Percentiles rank a stretch among this genome's conserved stretches.
phyloP scores from a whole-genome alignment of 2,113 vertebrate species.

The Hyla sarda region DNA sequence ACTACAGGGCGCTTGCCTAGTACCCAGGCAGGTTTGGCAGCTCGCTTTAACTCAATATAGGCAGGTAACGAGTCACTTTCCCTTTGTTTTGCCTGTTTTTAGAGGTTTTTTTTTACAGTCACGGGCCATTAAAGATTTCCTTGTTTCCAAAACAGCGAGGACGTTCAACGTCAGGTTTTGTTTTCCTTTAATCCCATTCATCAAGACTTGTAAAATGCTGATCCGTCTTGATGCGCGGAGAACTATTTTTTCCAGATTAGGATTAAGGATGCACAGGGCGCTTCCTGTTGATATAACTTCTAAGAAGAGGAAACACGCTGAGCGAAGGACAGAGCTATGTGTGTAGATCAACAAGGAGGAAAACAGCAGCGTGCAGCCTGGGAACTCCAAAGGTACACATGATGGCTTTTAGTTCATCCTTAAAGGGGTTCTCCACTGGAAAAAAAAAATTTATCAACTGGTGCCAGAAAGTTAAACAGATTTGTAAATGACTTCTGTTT shows the following conservation, averaged over 20 bases:
- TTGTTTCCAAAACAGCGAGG: constrained; percentile 27
- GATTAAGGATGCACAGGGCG: constrained; percentile 31
- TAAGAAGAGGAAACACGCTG: constrained; percentile 3
- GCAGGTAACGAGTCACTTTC: neutral
- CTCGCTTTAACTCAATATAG: neutral
- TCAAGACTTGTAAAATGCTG: constrained; percentile 5
- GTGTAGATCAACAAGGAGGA: constrained; percentile 2
- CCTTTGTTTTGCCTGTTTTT: constrained; percentile 17
- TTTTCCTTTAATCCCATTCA: constrained; percentile 21
- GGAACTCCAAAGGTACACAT: neutral
- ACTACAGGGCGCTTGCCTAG: no score
- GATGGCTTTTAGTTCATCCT: no score
- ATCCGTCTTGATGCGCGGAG: neutral
- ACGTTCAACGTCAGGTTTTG: neutral
- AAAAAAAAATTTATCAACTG: no score
- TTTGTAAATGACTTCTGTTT: no score
- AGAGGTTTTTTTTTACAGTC: neutral
- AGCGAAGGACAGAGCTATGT: neutral
- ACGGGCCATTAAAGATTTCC: constrained; percentile 28
- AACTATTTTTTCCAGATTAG: constrained; percentile 5
- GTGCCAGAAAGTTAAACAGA: no score
- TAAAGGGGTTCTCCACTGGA: no score
- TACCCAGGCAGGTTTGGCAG: neutral
- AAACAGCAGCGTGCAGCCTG: neutral
- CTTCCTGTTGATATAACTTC: constrained; percentile 43